Conservation (phyloP, 2,797 vertebrate species). For the Silurus lanzhouensis region DNA sequence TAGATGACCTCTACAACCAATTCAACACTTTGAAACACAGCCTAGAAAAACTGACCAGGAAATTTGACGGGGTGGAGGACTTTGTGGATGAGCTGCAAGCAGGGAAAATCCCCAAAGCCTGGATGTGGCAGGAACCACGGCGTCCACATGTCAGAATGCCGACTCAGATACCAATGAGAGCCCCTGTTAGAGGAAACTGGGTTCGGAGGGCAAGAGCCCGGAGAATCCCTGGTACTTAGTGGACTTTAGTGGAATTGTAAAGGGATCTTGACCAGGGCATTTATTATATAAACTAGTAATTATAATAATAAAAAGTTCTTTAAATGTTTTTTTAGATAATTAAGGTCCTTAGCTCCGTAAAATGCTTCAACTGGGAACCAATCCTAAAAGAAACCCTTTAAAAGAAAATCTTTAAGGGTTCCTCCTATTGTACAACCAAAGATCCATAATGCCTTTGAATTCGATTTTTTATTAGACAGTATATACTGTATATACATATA, state of each 20-base stretch:
- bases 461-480: background rate
- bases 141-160: slow-evolving; percentile 44
- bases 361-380: background rate
- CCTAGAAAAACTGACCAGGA: slow-evolving; percentile 74
- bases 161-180: slow-evolving; percentile 48
- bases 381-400: background rate
- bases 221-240: slow-evolving; percentile 43
- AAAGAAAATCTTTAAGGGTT: background rate
- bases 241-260: background rate
- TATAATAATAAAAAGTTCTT: background rate
- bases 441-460: background rate
- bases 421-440: background rate
- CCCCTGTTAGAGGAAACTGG: slow-evolving; percentile 45
- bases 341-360: background rate
- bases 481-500: background rate
- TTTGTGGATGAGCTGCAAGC: slow-evolving; percentile 78
- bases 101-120: slow-evolving; percentile 51
- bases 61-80: slow-evolving; percentile 78
- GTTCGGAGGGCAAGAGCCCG: slow-evolving; percentile 48
- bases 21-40: slow-evolving; percentile 82
- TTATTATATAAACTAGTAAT: background rate
- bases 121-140: slow-evolving; percentile 32
- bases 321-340: background rate
- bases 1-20: slow-evolving; percentile 81
- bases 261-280: background rate